These are phyloP conservation scores for Plectropomus leopardus DNA, from an alignment of 2,113 vertebrate species.

Conservation along the genomic window DNA sequence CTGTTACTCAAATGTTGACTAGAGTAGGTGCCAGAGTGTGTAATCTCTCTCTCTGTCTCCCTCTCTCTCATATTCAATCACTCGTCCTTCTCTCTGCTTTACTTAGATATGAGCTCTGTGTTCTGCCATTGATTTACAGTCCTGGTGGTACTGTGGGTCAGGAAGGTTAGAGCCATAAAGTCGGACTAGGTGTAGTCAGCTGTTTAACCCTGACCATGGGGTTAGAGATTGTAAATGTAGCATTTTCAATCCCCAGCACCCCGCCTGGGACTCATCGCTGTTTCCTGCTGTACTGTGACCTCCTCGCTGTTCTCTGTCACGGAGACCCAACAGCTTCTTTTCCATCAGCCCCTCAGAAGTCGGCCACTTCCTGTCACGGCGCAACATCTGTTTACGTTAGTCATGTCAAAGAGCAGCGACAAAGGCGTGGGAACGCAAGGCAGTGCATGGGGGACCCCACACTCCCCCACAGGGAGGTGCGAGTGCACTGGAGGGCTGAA, in stretches of 20 bases:
- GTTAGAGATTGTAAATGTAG: slow-evolving; percentile 19
- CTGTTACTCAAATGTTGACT: not conserved
- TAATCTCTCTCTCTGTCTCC: not conserved
- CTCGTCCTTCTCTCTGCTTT: not conserved
- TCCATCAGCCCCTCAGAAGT: slow-evolving; percentile 69
- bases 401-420: slow-evolving; percentile 73
- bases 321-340: slow-evolving; percentile 58
- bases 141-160: slow-evolving; percentile 10
- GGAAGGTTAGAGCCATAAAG: slow-evolving; percentile 47
- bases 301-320: slow-evolving; percentile 56
- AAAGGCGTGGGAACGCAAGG: slow-evolving; percentile 80
- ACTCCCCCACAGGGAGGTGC: slow-evolving; percentile 49
- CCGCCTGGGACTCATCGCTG: slow-evolving; percentile 21
- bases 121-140: slow-evolving; percentile 39
- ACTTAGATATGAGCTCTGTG: slow-evolving; percentile 14
- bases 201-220: slow-evolving; percentile 54
- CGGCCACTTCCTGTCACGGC: slow-evolving; percentile 76
- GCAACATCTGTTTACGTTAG: slow-evolving; percentile 78
- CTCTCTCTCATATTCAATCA: not conserved
- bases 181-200: slow-evolving; percentile 26
- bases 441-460: slow-evolving; percentile 54
- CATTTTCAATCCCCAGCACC: slow-evolving; percentile 1
- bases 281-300: slow-evolving; percentile 61
- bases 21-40: not conserved
- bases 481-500: slow-evolving; percentile 43